Base-by-base conservation (phyloP, 2,113 vertebrate genomes). In the Albula goreensis region DNA sequence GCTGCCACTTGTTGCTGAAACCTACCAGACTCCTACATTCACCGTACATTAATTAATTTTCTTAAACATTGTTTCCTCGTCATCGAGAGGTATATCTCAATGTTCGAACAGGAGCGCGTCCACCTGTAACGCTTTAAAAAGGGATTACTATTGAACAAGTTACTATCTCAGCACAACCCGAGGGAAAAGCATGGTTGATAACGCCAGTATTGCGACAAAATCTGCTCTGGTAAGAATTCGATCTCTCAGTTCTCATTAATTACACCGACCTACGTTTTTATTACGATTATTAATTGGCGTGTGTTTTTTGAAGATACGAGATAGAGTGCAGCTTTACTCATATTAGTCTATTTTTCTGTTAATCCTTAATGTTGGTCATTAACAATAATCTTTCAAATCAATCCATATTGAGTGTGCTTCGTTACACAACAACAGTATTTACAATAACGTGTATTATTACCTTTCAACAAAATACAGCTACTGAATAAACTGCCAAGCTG, bases 1-100 rank as follows among this genome's bases (percentile, higher is more conserved):
- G 87, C 88, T 91, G 91, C 93, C 96, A 96, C 96, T 97, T 96
- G 96, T 96, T 96, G 95, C 95, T 91, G 89, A 93, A 91, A 85
- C 90, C 89, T 89, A 84, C 86, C 85, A 85, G 87, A 85, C 92
- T 90, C 82, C 86, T 84, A 60, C 88, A 78, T 85, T 87, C 87
- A 82, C 80, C 88, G 84, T 84, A 25, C 83, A 88, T 81, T 86
- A 83, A 83, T 82, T 88, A 66, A 41, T 85, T 22, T 66, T 66
- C 81, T 81, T 85, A 86, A 85, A 77, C 56, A 66, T 85, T 78
- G 82, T 85, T 91, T 88, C 66, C 80, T 57, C 85, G 74, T 83
- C 50, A 85, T 85, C 82, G 50, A 80, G 87, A 83, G 81, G 50
- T 74, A 25, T 52, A 86, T 80, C 80, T 92, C 89, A 86, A 92